phyloP scores from a whole-genome alignment of 2,888 invertebrate species.

The Aspidiotus destructor region DNA sequence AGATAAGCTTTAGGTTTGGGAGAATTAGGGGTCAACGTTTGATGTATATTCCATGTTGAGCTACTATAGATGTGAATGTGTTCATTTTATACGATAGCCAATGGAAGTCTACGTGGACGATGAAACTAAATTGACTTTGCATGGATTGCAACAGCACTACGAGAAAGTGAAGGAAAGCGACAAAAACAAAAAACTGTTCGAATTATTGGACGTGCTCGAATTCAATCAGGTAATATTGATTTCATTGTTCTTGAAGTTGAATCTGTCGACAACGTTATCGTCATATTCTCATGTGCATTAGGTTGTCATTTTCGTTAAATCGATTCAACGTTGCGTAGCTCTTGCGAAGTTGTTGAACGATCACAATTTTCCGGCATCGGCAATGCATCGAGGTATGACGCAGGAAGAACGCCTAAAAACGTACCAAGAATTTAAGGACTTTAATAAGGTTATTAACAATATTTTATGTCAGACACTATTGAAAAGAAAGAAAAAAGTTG shows the following conservation, averaged over 20 bases:
- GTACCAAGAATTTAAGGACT: conserved; percentile 97
- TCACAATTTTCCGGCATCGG: conserved; percentile 99
- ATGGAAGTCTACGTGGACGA: conserved; percentile 99
- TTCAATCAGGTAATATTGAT: conserved; percentile 75
- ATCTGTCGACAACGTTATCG: not conserved
- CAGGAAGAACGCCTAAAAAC: conserved; percentile 92
- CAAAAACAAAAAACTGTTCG: conserved; percentile 98
- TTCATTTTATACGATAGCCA: conserved; percentile 53
- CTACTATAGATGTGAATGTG: no score
- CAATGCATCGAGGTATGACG: conserved; percentile 95
- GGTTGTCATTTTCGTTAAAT: conserved; percentile 99
- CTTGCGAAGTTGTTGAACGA: conserved; percentile 88
- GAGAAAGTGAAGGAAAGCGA: conserved; percentile 98
- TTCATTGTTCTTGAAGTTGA: not conserved
- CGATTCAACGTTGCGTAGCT: conserved; percentile 95
- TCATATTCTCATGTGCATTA: conserved; percentile 41
- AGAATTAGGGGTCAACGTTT: no score
- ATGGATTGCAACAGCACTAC: conserved; percentile 98
- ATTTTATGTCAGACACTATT: not conserved
- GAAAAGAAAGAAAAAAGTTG: not conserved
- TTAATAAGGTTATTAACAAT: conserved; percentile 64
- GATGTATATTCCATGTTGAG: no score
- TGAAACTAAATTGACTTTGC: conserved; percentile 96
- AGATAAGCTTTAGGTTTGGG: no score
- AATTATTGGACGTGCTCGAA: conserved; percentile 92